Percentiles rank a stretch among this genome's conserved stretches.
Evolutionary conservation across 2,797 vertebrate genomes (phyloP).

Genomic region (Phrynocephalus vlangalii): DNA sequence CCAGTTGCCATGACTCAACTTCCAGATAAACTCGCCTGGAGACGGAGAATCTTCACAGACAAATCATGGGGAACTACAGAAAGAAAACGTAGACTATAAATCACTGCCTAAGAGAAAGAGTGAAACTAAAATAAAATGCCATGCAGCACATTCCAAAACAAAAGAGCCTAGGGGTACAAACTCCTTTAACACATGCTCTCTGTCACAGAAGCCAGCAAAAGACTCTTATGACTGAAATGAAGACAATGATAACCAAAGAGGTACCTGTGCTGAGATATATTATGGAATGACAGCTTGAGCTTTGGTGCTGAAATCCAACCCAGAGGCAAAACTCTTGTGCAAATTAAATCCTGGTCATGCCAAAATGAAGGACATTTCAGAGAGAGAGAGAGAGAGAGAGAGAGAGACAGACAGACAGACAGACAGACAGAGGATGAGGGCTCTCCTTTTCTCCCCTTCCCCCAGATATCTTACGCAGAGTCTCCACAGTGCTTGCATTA

Average conservation of each 20-base stretch:
- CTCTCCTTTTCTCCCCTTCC: not conserved
- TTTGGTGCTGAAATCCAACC: not conserved
- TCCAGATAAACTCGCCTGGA: too few species aligned
- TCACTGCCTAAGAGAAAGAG: too few species aligned
- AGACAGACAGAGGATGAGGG: too few species aligned
- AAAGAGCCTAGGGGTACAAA: not conserved
- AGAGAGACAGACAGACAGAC: not conserved
- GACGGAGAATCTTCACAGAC: too few species aligned
- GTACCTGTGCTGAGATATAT: not conserved
- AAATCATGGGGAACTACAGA: not conserved
- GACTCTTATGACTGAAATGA: not conserved
- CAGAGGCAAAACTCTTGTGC: not conserved
- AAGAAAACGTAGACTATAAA: not conserved
- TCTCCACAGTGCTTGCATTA: not conserved
- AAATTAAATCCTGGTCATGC: not conserved
- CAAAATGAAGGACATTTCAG: not conserved
- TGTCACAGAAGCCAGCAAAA: not conserved
- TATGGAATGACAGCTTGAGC: not conserved
- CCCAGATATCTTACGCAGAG: not conserved
- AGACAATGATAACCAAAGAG: not conserved
- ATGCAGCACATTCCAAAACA: not conserved
- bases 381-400: too few species aligned
- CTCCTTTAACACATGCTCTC: not conserved
- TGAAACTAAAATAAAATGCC: not conserved
- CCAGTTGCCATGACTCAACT: too few species aligned